A percentile compares a stretch with the other conserved stretches of the same genome.
Evolutionary conservation across 2,797 vertebrate genomes (phyloP).

Genomic region (Apogon hyalosoma): DNA sequence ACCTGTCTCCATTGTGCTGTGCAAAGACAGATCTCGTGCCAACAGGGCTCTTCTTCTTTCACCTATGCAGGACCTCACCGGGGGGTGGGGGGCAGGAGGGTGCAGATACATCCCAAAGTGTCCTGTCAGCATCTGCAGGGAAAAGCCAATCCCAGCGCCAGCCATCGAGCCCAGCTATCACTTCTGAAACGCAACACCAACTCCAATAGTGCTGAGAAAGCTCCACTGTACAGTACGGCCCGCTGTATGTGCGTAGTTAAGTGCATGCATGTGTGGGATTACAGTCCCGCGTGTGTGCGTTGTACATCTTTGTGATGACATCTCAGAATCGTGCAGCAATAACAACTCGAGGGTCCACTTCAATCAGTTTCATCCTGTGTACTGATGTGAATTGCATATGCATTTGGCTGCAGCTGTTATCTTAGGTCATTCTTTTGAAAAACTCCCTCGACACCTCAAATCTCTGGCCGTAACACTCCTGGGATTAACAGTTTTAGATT

Average conservation of each 20-base stretch:
- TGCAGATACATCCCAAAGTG: constrained; percentile 55
- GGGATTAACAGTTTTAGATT: constrained; percentile 32
- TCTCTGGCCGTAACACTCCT: constrained; percentile 37
- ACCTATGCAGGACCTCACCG: constrained; percentile 30
- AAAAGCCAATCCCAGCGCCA: constrained; percentile 47
- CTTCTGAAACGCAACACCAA: constrained; percentile 77
- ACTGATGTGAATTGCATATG: constrained; percentile 33
- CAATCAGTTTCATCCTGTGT: constrained; percentile 34
- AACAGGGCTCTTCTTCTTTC: constrained; percentile 44
- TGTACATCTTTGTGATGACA: constrained; percentile 36
- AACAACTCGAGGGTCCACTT: constrained; percentile 51
- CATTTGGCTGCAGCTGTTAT: constrained; percentile 30
- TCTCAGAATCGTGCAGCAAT: constrained; percentile 21
- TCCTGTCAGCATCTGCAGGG: constrained; percentile 74
- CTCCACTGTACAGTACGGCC: constrained; percentile 33
- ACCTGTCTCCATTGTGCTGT: constrained; percentile 48
- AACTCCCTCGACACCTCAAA: constrained; percentile 22
- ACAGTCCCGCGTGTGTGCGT: constrained; percentile 8
- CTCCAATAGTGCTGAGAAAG: constrained; percentile 77
- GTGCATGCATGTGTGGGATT: constrained; percentile 14
- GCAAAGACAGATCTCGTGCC: constrained; percentile 19
- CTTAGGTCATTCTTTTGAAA: constrained; percentile 40
- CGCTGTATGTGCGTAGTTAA: constrained; percentile 11
- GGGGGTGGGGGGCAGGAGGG: neutral
- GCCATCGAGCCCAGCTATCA: constrained; percentile 50